Conservation (phyloP, 2,797 vertebrate genomes). For the Clarias fuscus region DNA sequence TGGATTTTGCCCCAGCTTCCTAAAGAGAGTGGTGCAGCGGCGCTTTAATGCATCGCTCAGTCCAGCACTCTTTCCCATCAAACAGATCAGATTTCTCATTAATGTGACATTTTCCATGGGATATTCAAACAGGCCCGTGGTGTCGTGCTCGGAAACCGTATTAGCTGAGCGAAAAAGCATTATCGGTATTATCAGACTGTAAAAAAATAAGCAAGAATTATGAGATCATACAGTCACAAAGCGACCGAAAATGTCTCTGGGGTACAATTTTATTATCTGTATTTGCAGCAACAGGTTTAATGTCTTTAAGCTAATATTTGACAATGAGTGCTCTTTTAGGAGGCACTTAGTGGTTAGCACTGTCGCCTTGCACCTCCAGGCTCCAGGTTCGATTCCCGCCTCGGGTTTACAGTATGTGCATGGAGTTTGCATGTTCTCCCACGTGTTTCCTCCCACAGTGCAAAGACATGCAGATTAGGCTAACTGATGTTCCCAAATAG, state of each 20-base stretch:
- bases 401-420: no score
- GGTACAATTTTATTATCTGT: not conserved
- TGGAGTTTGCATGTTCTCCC: no score
- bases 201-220: not conserved
- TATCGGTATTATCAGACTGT: not conserved
- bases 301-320: not conserved
- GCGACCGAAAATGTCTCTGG: not conserved
- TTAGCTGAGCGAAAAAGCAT: not conserved
- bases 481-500: no score
- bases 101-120: not conserved
- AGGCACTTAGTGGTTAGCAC: no score
- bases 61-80: not conserved
- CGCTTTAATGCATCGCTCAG: not conserved
- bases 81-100: not conserved
- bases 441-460: no score
- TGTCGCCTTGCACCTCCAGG: no score
- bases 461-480: no score
- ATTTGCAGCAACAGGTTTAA: not conserved
- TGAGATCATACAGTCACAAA: not conserved
- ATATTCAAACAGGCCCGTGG: not conserved
- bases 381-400: no score
- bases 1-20: not conserved
- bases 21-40: not conserved
- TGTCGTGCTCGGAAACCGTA: not conserved
- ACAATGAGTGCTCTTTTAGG: not conserved